These are phyloP conservation scores for Eolophus roseicapilla DNA, from an alignment of 2,113 vertebrate genomes.

Conservation along the genomic window DNA sequence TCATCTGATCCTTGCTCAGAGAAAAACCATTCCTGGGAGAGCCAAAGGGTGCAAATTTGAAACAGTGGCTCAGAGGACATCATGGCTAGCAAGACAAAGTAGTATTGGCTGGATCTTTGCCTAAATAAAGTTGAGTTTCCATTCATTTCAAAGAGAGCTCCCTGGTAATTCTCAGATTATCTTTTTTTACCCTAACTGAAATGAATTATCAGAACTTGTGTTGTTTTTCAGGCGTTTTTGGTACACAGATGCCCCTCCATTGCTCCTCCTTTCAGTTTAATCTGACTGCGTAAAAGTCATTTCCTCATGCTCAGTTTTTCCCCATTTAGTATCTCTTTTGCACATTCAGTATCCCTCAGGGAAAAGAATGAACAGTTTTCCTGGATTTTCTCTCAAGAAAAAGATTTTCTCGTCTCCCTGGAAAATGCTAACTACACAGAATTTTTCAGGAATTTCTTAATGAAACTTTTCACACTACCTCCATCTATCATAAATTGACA, in stretches of 20 bases:
- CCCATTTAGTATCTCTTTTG: neutral
- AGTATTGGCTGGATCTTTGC: neutral
- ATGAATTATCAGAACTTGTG: neutral
- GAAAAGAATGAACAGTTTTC: neutral
- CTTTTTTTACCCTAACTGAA: neutral
- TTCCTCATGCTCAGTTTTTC: neutral
- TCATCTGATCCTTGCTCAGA: neutral
- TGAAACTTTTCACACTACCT: neutral
- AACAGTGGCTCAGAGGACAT: neutral
- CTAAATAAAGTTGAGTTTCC: neutral
- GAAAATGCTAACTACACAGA: neutral
- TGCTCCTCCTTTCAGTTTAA: neutral
- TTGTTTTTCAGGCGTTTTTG: neutral
- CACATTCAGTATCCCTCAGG: neutral
- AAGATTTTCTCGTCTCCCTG: neutral
- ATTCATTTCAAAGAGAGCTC: neutral
- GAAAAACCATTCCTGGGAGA: neutral
- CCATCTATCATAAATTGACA: neutral
- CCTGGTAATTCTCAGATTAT: neutral
- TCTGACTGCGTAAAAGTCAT: neutral
- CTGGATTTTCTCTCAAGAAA: neutral
- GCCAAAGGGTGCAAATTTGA: neutral
- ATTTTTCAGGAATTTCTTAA: neutral
- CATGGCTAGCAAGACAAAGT: neutral
- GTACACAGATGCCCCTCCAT: neutral